Base-by-base conservation (phyloP, 2,888 invertebrate genomes). In the Xanthostigma xanthostigma region DNA sequence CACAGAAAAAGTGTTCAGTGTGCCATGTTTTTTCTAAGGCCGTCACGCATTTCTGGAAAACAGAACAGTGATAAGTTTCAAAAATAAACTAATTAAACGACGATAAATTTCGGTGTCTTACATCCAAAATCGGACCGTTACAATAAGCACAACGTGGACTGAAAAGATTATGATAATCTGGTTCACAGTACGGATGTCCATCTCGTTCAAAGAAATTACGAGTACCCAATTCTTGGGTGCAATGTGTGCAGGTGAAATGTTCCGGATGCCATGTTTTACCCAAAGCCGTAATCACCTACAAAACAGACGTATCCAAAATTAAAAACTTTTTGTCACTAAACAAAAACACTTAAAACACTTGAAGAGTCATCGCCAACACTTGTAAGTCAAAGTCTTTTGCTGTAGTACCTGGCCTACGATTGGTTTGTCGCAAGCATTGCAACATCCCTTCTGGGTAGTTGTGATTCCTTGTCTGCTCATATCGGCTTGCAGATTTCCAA, bases 181-280 rank as follows among this genome's bases (percentile, higher is more conserved):
- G 81, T 69, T 98, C 98, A 74, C 98, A 99, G 71, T 95, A 98
- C 0, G 97, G 96, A 63, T 84, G 81, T 48, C 92, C 93, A 59
- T 96, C 95, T 55, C 96, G 78, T 70, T 98, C 97, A 70, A 96
- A 98, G 81, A 97, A 98, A 73, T 95, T 97, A 65, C 92, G 80
- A 48, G 96, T 96, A 52, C 96, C 97, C 62, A 98, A 71, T 67
- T 95, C 94, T 64, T 93, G 90, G 62, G 85, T 88, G 78, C 98
- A 98, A 64, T 96, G 94, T 56, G 88, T 88, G 75, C 98, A 98
- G 51, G 87, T 90, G 71, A 98, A 99, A 70, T 97, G 97, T 72
- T 97, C 97, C 43, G 96, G 95, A 69, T 98, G 97, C 96, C 96
- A 98, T 54, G 96, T 95, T 70, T 93, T 90, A 48, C 96, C 97